Conservation (phyloP, 2,888 invertebrate species). For the Machimus atricapillus region DNA sequence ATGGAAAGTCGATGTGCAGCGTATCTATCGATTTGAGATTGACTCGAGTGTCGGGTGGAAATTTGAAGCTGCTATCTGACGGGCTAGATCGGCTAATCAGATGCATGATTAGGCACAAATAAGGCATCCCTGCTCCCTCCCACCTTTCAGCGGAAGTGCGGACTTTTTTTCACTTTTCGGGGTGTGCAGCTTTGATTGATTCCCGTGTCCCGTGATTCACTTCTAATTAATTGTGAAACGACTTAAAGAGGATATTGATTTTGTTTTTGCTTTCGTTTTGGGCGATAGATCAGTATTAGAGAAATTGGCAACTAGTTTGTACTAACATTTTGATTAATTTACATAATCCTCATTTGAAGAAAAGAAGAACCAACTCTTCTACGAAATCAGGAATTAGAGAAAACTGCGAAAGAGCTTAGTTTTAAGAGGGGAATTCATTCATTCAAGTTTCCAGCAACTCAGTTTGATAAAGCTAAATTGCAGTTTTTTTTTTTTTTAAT, state of each 20-base stretch:
- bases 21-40: not conserved
- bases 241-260: conserved; percentile 25
- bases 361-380: not conserved
- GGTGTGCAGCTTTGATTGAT: not conserved
- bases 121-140: not conserved
- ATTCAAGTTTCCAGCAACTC: not conserved
- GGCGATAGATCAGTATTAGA: not conserved
- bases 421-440: too few species aligned
- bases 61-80: not conserved
- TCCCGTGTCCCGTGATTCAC: not conserved
- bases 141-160: not conserved
- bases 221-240: not conserved
- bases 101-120: conserved; percentile 38
- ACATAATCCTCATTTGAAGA: not conserved
- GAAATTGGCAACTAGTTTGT: not conserved
- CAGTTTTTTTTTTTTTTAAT: too few species aligned
- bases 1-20: not conserved
- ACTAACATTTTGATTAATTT: not conserved
- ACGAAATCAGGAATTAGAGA: not conserved
- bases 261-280: not conserved
- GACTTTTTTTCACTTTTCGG: not conserved
- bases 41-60: not conserved
- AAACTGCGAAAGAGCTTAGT: too few species aligned
- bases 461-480: not conserved
- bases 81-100: conserved; percentile 36